These are phyloP conservation scores for Calameuta pallipes DNA, from an alignment of 2,888 invertebrate species.

Conservation along the genomic window DNA sequence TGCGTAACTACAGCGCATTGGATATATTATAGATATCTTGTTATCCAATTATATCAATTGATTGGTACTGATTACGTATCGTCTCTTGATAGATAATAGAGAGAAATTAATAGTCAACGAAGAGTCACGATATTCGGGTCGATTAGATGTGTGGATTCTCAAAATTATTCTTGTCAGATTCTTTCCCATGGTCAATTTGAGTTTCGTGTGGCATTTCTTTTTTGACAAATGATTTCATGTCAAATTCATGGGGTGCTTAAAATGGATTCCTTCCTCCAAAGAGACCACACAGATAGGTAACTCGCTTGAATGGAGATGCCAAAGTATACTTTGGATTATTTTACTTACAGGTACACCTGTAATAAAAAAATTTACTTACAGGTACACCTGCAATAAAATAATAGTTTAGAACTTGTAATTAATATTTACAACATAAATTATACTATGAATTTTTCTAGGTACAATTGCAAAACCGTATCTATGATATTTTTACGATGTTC, in stretches of 20 bases:
- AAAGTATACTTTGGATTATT: neutral
- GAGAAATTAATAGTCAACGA: neutral
- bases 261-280: neutral
- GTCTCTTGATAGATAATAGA: neutral
- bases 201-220: neutral
- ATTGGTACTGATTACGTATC: neutral
- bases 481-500: neutral
- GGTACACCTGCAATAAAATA: neutral
- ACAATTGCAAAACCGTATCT: neutral
- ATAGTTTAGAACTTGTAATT: neutral
- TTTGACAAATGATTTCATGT: constrained; percentile 7
- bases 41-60: neutral
- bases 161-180: neutral
- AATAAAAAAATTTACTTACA: neutral
- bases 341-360: neutral
- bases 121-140: neutral
- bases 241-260: neutral
- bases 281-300: neutral
- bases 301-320: neutral
- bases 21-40: neutral
- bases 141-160: neutral
- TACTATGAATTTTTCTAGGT: neutral
- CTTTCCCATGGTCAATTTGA: neutral
- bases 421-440: neutral
- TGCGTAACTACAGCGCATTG: neutral